Percentiles rank a stretch among this genome's conserved stretches.
phyloP scores from a whole-genome alignment of 2,797 vertebrate species.

The Amniataba percoides region DNA sequence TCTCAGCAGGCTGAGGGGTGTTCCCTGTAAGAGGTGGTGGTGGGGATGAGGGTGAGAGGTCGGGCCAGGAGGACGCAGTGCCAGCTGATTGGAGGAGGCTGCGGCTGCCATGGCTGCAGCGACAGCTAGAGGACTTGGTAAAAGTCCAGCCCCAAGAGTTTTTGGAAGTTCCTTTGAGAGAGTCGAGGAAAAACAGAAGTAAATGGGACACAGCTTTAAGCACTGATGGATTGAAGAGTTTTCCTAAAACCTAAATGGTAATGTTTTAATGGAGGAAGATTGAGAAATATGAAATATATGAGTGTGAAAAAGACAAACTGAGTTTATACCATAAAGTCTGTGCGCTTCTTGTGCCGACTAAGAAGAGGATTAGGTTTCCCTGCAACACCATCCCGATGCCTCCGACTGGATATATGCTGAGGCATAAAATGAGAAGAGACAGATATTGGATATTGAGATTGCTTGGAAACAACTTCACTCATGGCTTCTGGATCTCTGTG shows the following conservation, averaged over 20 bases:
- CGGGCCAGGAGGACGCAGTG: constrained; percentile 78
- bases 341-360: constrained; percentile 90
- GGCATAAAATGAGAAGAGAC: constrained; percentile 13
- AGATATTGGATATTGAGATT: constrained; percentile 10
- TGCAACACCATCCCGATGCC: constrained; percentile 92
- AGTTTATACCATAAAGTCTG: constrained; percentile 80
- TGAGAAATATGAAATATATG: constrained; percentile 5
- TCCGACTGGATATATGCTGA: constrained; percentile 93
- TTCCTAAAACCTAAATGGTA: background rate
- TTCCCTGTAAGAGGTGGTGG: constrained; percentile 88
- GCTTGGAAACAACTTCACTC: background rate
- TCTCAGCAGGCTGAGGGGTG: constrained; percentile 88
- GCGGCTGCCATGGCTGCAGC: constrained; percentile 90
- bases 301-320: background rate
- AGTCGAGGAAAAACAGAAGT: constrained; percentile 31
- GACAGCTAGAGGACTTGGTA: constrained; percentile 88
- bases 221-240: background rate
- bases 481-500: rapidly evolving
- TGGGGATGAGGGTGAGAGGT: constrained; percentile 77
- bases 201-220: background rate
- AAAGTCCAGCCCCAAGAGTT: constrained; percentile 87
- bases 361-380: constrained; percentile 93
- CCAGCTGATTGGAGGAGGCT: constrained; percentile 88
- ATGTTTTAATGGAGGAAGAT: background rate
- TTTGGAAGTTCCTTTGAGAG: constrained; percentile 90